Base-by-base conservation (phyloP, 2,113 vertebrate species). In the Cryptotis parvus region DNA sequence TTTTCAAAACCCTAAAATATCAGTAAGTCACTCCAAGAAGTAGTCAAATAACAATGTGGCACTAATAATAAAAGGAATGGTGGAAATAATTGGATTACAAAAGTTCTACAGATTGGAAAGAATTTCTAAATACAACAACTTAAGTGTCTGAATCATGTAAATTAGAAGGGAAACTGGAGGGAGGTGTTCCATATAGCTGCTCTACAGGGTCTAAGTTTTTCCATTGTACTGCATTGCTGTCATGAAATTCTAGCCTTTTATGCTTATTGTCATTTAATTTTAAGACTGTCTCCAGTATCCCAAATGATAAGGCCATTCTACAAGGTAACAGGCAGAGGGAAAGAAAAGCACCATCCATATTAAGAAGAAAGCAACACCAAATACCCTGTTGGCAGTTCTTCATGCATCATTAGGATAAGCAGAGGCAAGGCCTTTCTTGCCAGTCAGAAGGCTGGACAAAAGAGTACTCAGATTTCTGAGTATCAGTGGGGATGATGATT, bases 51-150 rank as follows among this genome's bases (percentile, higher is more conserved):
- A 58, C 55, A 58, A 58, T 52, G 0, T 93, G 26, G 14, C 1
- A 66, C 58, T 89, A 81, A 81, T 58, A 89, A 87, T 55, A 77
- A 69, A 72, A 87, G 11, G 9, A 80, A 91, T 70, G 6, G 15
- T 94, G 85, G 76, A 90, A 77, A 78, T 81, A 20, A 78, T 15
- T 85, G 61, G 58, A 65, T 73, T 72, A 27, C 55, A 77, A 41
- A 80, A 81, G 8, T 4, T 16, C 24, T 29, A 11, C 4, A 79
- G 68, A 61, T 45, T 52, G 29, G 72, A 68, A 79, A 33, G 4
- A 84, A 14, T 9, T 27, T 1, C 4, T 72, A 22, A 72, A 72
- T 15, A 29, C 6, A 37, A 2, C n/a, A 49, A 27, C 73, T 49
- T 91, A 41, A 84, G 43, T 24, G 39, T 12, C 1, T 52, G 29